Percentiles rank a stretch among this genome's conserved stretches.
Evolutionary conservation across 2,113 vertebrate species (phyloP).

Genomic region (Sceloporus undulatus): DNA sequence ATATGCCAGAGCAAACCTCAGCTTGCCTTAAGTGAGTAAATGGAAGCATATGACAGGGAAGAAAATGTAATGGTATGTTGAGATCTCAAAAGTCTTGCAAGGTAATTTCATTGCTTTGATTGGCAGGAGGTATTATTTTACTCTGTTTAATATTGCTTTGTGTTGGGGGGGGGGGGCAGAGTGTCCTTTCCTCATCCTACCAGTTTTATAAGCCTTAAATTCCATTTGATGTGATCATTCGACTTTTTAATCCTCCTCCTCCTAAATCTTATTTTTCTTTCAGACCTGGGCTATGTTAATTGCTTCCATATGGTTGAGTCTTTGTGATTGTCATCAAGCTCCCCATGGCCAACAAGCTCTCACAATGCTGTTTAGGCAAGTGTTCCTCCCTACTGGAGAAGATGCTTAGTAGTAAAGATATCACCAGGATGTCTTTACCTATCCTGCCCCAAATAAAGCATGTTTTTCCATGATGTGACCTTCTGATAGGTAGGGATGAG

Average conservation of each 20-base stretch:
- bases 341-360: conserved; percentile 10
- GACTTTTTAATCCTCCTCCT: conserved; percentile 50
- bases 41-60: neutral
- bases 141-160: conserved; percentile 53
- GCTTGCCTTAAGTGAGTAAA: conserved; percentile 47
- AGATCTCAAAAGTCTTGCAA: conserved; percentile 34
- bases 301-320: conserved; percentile 60
- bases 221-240: conserved; percentile 44
- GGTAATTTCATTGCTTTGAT: conserved; percentile 43
- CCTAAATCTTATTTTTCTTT: conserved; percentile 53
- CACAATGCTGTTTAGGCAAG: conserved; percentile 2
- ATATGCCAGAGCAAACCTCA: conserved; percentile 10
- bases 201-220: conserved; percentile 75
- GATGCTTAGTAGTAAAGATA: conserved; percentile 31
- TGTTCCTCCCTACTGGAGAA: conserved; percentile 30
- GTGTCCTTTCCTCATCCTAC: conserved; percentile 56
- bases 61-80: conserved; percentile 41
- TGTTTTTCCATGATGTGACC: conserved; percentile 25
- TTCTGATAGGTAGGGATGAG: conserved; percentile 50
- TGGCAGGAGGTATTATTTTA: conserved; percentile 48
- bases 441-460: conserved; percentile 11
- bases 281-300: conserved; percentile 52
- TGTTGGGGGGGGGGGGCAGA: conserved; percentile 67
- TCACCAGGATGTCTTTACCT: neutral
- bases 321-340: conserved; percentile 39